Conservation (phyloP, 2,797 vertebrate genomes). For the Hoplostethus mediterraneus region DNA sequence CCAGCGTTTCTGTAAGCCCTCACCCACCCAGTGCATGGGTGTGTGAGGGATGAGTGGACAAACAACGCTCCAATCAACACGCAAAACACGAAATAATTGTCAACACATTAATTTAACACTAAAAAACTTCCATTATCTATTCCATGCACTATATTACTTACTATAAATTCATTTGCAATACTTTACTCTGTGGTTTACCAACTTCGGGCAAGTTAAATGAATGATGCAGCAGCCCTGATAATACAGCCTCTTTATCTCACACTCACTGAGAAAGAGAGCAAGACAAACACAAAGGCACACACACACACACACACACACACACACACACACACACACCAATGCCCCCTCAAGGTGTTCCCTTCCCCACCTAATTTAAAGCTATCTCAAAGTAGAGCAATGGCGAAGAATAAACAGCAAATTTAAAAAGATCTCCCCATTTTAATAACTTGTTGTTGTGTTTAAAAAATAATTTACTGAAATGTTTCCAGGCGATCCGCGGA, state of each 20-base stretch:
- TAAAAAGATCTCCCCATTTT: conserved; percentile 70
- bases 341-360: conserved; percentile 60
- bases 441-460: conserved; percentile 77
- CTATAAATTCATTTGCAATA: too few relatives aligned
- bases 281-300: not conserved
- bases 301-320: conserved; percentile 14
- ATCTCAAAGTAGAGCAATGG: conserved; percentile 42
- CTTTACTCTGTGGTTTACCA: too few relatives aligned
- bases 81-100: too few relatives aligned
- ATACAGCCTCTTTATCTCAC: not conserved
- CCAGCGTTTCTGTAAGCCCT: too few relatives aligned
- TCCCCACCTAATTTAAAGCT: conserved; percentile 63
- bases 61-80: too few relatives aligned
- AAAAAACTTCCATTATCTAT: too few relatives aligned
- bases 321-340: not conserved
- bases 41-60: too few relatives aligned
- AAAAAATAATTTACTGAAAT: conserved; percentile 65
- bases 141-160: too few relatives aligned
- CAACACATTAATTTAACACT: too few relatives aligned
- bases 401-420: conserved; percentile 69
- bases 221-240: conserved; percentile 61
- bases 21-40: too few relatives aligned
- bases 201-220: conserved; percentile 20
- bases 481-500: conserved; percentile 66
- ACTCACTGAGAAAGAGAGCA: conserved; percentile 12